phyloP scores from a whole-genome alignment of 2,888 invertebrate genomes.

The Antitype chi region DNA sequence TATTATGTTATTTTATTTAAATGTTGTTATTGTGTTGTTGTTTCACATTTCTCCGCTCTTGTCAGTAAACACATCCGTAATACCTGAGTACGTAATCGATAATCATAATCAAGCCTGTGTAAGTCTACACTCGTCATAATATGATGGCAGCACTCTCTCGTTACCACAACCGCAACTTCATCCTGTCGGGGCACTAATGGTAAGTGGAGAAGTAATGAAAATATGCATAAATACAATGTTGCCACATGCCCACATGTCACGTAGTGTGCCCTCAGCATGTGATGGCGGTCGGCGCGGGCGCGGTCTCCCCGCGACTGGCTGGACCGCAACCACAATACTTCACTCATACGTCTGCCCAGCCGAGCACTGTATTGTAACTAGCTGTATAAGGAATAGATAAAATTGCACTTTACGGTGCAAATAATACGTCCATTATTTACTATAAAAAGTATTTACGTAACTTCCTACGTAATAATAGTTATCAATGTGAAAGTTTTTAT shows the following conservation, averaged over 20 bases:
- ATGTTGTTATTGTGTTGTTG: too few relatives aligned
- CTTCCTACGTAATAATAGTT: too few relatives aligned
- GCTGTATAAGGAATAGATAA: slow-evolving; percentile 2
- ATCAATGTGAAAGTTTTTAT: too few relatives aligned
- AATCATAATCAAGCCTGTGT: background rate
- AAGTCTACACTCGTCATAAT: slow-evolving; percentile 1
- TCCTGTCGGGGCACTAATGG: slow-evolving; percentile 15
- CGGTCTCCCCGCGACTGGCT: slow-evolving; percentile 39
- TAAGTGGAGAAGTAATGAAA: slow-evolving; percentile 27
- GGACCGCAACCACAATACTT: slow-evolving; percentile 64
- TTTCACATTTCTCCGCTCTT: too few relatives aligned
- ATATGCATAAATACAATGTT: slow-evolving; percentile 17
- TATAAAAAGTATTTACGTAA: too few relatives aligned
- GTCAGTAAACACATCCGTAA: background rate
- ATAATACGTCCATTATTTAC: background rate
- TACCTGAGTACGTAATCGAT: background rate
- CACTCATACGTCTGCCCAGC: slow-evolving; percentile 61
- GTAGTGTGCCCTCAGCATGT: slow-evolving; percentile 39
- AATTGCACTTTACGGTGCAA: background rate
- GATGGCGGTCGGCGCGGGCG: slow-evolving; percentile 29
- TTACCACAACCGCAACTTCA: slow-evolving; percentile 39
- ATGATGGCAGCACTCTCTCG: slow-evolving; percentile 7
- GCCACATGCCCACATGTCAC: slow-evolving; percentile 47
- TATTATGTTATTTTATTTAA: too few relatives aligned
- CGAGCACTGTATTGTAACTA: slow-evolving; percentile 33